Evolutionary conservation across 2,888 invertebrate species (phyloP), one percentile per base, ranked within the genome.

Genomic region (Leptinotarsa rubiginosa): DNA sequence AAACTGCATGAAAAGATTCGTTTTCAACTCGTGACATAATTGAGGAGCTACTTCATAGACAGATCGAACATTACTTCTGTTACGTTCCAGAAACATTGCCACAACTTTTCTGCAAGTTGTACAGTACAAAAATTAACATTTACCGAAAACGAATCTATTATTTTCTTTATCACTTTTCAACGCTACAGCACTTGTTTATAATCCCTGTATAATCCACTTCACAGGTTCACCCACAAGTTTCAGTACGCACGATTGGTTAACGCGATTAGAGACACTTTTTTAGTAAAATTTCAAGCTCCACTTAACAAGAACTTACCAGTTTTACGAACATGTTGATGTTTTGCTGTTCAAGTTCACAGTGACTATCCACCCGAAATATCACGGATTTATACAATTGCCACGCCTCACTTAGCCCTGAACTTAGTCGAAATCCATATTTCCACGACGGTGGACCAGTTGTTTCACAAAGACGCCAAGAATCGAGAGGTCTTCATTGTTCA

Each of bases 301-400:
- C 25, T 54, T 10, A 56, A 64, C 64, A 69, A 47, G 73, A 73
- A 86, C 87, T 87, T 84, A 88, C 87, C 87, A 87, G 86, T 86
- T 87, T 87, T 85, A 86, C 86, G 84, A 87, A 87, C 87, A 88
- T 87, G 85, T 87, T 87, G 85, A 81, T 81, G 80, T 78, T 81
- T 80, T 80, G 81, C 77, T 81, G 84, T 83, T 84, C 82, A 82
- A 83, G 80, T 83, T 83, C 81, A 85, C 82, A 84, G 81, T 85
- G 83, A 80, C 79, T 82, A 83, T 83, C 81, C 81, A 82, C 83
- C 83, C 81, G 83, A 85, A 84, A 81, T 83, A 65, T 82, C 78
- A 82, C 77, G 79, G 81, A 85, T 87, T 85, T 87, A 86, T 87
- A 87, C 81, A 77, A 73, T 78, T 78, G 85, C 86, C 87, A 85